These are phyloP conservation scores for Oscarella lobularis DNA, from an alignment of 37 sponge, comb jelly and placozoan genomes.

Conservation along the genomic window DNA sequence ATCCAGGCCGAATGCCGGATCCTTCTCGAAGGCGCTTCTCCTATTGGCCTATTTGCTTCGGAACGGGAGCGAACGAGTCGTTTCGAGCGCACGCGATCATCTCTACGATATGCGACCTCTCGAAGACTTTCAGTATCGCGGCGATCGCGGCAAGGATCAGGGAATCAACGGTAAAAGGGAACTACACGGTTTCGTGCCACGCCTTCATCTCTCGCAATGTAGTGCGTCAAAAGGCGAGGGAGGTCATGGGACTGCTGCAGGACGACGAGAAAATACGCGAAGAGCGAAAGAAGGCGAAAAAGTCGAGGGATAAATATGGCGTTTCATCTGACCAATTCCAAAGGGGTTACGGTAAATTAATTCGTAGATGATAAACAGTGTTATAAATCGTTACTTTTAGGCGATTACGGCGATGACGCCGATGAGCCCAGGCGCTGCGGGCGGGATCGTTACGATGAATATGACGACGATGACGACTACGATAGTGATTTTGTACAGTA, in stretches of 20 bases:
- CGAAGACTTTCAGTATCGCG: conserved; percentile 71
- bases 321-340: conserved; percentile 58
- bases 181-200: no score
- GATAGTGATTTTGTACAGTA: no score
- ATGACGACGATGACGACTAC: no score
- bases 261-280: conserved; percentile 82
- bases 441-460: no score
- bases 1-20: not conserved
- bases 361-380: no score
- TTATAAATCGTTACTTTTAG: no score
- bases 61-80: conserved; percentile 94
- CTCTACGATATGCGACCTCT: conserved; percentile 88
- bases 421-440: no score
- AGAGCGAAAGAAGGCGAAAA: conserved; percentile 79
- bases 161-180: conserved; percentile 98
- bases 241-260: conserved; percentile 68
- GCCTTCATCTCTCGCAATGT: no score
- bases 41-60: conserved; percentile 77
- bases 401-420: no score
- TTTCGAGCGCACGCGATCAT: conserved; percentile 92
- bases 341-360: no score
- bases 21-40: conserved; percentile 34
- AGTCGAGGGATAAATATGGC: conserved; percentile 91
- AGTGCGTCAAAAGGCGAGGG: conserved; percentile 95
- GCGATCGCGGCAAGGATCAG: conserved; percentile 94